Conservation (phyloP, 2,797 vertebrate species). For the Psittacula echo region DNA sequence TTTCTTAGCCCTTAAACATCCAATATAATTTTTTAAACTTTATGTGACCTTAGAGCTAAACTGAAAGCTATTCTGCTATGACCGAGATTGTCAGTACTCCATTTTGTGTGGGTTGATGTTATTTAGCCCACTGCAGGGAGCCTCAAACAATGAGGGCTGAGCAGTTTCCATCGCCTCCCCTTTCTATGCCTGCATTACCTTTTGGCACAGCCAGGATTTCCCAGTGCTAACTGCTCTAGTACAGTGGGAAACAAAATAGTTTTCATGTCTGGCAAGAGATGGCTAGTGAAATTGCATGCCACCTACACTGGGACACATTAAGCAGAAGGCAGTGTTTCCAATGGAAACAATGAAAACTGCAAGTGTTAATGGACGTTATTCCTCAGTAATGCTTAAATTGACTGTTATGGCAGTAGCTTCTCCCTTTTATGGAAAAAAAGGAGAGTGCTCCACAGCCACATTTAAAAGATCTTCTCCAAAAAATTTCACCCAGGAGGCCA, state of each 20-base stretch:
- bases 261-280: slow-evolving; percentile 69
- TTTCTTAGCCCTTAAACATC: slow-evolving; percentile 45
- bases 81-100: slow-evolving; percentile 69
- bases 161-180: slow-evolving; percentile 60
- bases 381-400: slow-evolving; percentile 60
- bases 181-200: slow-evolving; percentile 70
- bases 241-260: slow-evolving; percentile 68
- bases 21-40: slow-evolving; percentile 76
- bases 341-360: slow-evolving; percentile 62
- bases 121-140: slow-evolving; percentile 73
- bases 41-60: slow-evolving; percentile 75
- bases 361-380: slow-evolving; percentile 65
- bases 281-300: slow-evolving; percentile 63
- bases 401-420: slow-evolving; percentile 51
- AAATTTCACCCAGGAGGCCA: slow-evolving; percentile 29
- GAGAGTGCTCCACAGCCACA: slow-evolving; percentile 9
- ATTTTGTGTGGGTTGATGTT: slow-evolving; percentile 70
- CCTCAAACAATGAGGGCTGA: slow-evolving; percentile 64
- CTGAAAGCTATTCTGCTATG: slow-evolving; percentile 66
- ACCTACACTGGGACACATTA: slow-evolving; percentile 69
- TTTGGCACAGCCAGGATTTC: slow-evolving; percentile 77
- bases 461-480: slow-evolving; percentile 42
- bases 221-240: slow-evolving; percentile 71
- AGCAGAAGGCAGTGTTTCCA: slow-evolving; percentile 69
- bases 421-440: slow-evolving; percentile 53